Evolutionary conservation across 2,888 invertebrate species (phyloP).

Genomic region (Apamea sordens): DNA sequence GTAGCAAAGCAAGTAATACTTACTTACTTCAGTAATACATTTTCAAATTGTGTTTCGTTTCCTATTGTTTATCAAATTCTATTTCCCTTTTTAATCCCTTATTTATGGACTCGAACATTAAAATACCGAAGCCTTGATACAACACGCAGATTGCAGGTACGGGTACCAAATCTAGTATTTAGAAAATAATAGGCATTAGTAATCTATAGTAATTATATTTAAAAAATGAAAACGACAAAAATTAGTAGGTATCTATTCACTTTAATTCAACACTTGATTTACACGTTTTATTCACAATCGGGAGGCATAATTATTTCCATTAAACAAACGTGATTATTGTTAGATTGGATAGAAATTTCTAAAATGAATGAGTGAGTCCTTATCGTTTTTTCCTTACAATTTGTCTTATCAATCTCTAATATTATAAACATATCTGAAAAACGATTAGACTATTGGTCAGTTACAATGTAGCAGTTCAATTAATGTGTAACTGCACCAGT

Average conservation of each 20-base stretch:
- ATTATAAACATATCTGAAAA: neutral
- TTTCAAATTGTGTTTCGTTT: constrained; percentile 16
- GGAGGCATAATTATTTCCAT: neutral
- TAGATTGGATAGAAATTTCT: neutral
- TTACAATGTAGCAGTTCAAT: neutral
- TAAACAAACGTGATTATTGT: neutral
- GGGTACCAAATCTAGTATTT: constrained; percentile 10
- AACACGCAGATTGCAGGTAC: constrained; percentile 33
- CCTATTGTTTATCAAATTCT: neutral
- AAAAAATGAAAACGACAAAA: neutral
- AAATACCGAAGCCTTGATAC: constrained; percentile 7
- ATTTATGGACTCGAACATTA: neutral
- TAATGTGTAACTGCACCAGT: neutral
- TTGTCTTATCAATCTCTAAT: neutral
- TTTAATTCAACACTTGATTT: neutral
- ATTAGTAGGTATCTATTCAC: neutral
- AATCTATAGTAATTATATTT: neutral
- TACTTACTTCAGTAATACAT: neutral
- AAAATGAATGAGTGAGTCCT: neutral
- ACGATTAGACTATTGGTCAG: too few relatives aligned
- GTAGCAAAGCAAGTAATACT: neutral
- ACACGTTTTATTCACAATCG: too few relatives aligned
- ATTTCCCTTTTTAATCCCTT: neutral
- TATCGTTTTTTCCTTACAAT: neutral
- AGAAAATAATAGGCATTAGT: neutral